Conservation (phyloP, 2,797 vertebrate genomes). For the Coluber constrictor region DNA sequence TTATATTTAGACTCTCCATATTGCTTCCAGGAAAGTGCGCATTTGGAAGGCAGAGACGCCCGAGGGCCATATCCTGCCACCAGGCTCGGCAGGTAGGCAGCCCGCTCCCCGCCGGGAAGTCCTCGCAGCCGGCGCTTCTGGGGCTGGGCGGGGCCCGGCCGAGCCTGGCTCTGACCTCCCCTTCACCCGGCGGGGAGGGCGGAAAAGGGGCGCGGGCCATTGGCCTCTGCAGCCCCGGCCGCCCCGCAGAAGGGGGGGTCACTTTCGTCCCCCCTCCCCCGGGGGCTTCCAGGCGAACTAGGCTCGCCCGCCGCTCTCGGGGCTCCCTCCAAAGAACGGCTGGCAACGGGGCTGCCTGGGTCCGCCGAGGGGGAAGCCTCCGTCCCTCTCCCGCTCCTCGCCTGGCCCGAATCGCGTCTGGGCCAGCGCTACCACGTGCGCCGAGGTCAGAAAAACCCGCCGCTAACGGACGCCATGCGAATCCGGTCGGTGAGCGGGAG, state of each 20-base stretch:
- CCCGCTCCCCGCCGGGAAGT: neutral
- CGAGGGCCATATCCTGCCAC: slow-evolving; percentile 69
- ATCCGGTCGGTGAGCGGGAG: neutral
- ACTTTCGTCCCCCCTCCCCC: neutral
- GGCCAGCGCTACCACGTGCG: neutral
- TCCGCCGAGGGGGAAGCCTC: neutral
- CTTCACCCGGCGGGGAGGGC: neutral
- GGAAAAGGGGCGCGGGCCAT: too few species aligned
- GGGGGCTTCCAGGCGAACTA: neutral
- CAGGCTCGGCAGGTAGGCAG: slow-evolving; percentile 51
- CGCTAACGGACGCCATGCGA: neutral
- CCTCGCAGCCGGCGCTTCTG: neutral
- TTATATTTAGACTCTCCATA: slow-evolving; percentile 69
- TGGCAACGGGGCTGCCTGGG: neutral
- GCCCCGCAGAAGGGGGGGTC: neutral
- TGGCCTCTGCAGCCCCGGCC: neutral
- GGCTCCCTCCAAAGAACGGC: neutral
- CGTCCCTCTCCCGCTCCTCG: neutral
- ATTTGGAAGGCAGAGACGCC: slow-evolving; percentile 55
- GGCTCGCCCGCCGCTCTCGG: neutral
- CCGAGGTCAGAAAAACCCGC: neutral
- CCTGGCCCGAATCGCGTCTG: neutral
- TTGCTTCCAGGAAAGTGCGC: slow-evolving; percentile 68
- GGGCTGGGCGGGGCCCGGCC: neutral
- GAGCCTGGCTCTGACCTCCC: neutral